Conservation (phyloP, 2,113 vertebrate species). For the Barbus barbus region DNA sequence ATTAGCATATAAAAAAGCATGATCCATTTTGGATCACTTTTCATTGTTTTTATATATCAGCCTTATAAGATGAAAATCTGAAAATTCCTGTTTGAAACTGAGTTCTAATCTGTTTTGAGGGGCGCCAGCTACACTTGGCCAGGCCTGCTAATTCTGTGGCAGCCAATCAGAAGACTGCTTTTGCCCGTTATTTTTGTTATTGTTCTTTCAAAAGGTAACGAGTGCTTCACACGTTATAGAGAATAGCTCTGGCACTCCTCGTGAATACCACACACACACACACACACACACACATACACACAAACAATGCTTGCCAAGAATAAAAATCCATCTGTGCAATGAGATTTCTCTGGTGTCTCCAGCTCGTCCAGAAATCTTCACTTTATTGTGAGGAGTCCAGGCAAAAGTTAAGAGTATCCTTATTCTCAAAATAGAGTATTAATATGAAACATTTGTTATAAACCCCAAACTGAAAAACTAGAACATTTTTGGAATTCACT, state of each 20-base stretch:
- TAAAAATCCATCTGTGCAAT: slow-evolving; percentile 59
- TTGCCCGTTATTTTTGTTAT: slow-evolving; percentile 53
- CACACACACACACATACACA: not conserved
- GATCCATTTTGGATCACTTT: too few relatives aligned
- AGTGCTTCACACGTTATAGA: slow-evolving; percentile 60
- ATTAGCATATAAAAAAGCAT: too few relatives aligned
- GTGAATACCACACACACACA: slow-evolving; percentile 21
- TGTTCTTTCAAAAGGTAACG: slow-evolving; percentile 58
- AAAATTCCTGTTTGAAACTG: not conserved
- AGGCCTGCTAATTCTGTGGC: not conserved
- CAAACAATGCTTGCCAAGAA: slow-evolving; percentile 17
- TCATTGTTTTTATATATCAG: too few relatives aligned
- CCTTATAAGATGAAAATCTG: not conserved
- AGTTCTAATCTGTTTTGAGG: slow-evolving; percentile 19
- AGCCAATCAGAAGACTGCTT: slow-evolving; percentile 25
- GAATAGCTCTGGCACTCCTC: slow-evolving; percentile 46
- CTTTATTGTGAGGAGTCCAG: not conserved
- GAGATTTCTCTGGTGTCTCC: slow-evolving; percentile 30
- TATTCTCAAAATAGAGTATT: slow-evolving; percentile 7
- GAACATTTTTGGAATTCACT: not conserved
- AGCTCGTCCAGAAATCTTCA: not conserved
- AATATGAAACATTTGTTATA: slow-evolving; percentile 10
- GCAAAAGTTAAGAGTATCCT: slow-evolving; percentile 10
- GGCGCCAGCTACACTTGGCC: slow-evolving; percentile 10
- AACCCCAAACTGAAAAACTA: not conserved